Percentiles rank a stretch among this genome's conserved stretches.
These are phyloP conservation scores for Melikaiella ostensackeni DNA, from an alignment of 2,888 invertebrate species.

Conservation along the genomic window DNA sequence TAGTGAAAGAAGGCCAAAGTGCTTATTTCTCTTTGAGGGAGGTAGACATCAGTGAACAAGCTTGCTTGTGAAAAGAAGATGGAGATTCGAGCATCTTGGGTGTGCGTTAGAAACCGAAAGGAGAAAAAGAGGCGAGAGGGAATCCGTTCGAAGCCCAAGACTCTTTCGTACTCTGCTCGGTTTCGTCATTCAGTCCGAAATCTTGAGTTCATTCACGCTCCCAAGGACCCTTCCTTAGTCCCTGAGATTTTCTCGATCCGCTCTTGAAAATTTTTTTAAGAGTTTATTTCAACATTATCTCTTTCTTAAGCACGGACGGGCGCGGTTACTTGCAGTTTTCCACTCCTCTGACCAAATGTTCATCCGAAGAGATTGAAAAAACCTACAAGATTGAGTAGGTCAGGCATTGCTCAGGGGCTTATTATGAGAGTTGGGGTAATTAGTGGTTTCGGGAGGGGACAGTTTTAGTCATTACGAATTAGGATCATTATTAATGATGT, in stretches of 20 bases:
- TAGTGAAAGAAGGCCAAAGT: neutral
- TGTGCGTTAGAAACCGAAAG: conserved; percentile 11
- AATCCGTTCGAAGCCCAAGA: conserved; percentile 13
- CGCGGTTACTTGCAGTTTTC: no score
- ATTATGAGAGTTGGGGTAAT: no score
- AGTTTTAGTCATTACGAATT: neutral
- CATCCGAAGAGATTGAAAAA: no score
- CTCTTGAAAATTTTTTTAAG: neutral
- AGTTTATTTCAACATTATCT: neutral
- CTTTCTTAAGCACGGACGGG: neutral
- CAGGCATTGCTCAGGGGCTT: no score
- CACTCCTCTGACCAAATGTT: no score
- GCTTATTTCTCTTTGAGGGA: neutral
- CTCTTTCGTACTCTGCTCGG: conserved; percentile 52
- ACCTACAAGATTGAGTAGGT: no score
- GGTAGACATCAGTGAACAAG: neutral
- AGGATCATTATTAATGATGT: no score
- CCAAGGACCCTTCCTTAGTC: conserved; percentile 55
- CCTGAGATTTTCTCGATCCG: neutral
- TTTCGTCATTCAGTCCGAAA: conserved; percentile 60
- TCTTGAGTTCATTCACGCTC: conserved; percentile 59
- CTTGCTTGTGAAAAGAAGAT: conserved; percentile 4
- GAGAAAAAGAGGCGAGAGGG: neutral
- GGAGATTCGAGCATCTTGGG: conserved; percentile 15
- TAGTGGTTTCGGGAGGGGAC: no score